phyloP scores from a whole-genome alignment of 1,140 invertebrate genomes.

The Temnothorax curvispinosus region DNA sequence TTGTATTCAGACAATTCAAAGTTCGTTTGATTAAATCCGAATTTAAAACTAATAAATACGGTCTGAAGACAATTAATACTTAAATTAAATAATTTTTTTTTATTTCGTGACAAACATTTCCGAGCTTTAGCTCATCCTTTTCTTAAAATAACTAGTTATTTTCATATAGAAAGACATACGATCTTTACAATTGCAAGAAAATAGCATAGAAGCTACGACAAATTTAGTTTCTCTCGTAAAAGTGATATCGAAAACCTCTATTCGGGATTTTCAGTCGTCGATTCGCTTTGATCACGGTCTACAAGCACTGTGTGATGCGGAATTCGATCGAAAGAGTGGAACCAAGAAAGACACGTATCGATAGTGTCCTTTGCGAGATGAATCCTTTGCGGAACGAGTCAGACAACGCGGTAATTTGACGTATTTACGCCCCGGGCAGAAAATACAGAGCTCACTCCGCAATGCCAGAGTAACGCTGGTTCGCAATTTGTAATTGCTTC shows the following conservation, averaged over 20 bases:
- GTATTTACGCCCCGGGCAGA: neutral
- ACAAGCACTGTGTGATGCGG: neutral
- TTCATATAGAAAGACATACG: neutral
- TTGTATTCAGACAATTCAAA: neutral
- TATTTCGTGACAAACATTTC: neutral
- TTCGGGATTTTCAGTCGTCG: neutral
- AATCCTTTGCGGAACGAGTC: neutral
- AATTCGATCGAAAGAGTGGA: constrained; percentile 14
- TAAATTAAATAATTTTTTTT: neutral
- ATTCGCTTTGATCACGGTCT: constrained; percentile 11
- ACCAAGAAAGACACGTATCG: neutral
- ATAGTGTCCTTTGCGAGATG: neutral
- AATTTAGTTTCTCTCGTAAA: constrained; percentile 6
- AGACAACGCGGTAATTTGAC: neutral
- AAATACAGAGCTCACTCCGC: neutral
- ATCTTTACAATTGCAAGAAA: neutral
- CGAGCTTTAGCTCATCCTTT: neutral
- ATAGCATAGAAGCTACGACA: neutral
- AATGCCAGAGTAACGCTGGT: neutral
- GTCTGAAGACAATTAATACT: neutral
- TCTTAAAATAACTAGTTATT: neutral
- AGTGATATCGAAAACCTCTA: neutral
- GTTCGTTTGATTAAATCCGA: neutral
- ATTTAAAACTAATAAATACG: neutral
- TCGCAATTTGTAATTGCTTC: constrained; percentile 16